Conservation (phyloP, 2,888 invertebrate species). For the Mimumesa dahlbomi region DNA sequence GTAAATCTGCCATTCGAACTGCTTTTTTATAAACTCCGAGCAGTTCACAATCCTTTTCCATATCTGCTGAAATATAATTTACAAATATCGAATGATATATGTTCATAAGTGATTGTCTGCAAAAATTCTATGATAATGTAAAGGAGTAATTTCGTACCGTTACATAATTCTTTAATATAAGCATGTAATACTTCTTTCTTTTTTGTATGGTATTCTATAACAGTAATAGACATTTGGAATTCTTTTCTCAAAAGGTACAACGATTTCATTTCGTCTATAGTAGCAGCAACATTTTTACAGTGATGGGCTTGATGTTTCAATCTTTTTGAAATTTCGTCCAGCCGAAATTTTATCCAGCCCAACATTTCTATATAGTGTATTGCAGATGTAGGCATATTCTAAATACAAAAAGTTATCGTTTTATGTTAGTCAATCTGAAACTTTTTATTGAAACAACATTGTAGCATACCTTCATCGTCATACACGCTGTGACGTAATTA, state of each 20-base stretch:
- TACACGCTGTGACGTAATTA: conserved; percentile 52
- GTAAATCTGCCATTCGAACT: conserved; percentile 60
- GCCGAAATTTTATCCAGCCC: conserved; percentile 58
- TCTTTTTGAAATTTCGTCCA: conserved; percentile 54
- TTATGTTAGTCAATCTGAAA: neutral
- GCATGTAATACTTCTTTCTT: conserved; percentile 58
- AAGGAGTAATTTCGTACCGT: conserved; percentile 53
- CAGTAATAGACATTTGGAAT: conserved; percentile 59
- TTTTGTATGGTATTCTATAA: conserved; percentile 54
- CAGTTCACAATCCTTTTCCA: conserved; percentile 26
- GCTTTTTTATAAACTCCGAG: conserved; percentile 47
- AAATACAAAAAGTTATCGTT: conserved; percentile 10
- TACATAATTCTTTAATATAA: conserved; percentile 49
- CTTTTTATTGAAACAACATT: conserved; percentile 30
- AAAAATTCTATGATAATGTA: too few species aligned
- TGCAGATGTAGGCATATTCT: conserved; percentile 51
- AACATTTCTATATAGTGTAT: conserved; percentile 66
- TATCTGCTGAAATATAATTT: conserved; percentile 33
- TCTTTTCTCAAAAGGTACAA: conserved; percentile 64
- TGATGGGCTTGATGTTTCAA: conserved; percentile 22
- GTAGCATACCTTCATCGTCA: conserved; percentile 62
- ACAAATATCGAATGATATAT: too few species aligned
- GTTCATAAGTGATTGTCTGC: too few species aligned
- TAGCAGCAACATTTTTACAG: conserved; percentile 17
- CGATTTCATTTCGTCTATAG: conserved; percentile 58